These are phyloP conservation scores for Empidonax traillii DNA, from an alignment of 2,113 vertebrate species.

Conservation along the genomic window DNA sequence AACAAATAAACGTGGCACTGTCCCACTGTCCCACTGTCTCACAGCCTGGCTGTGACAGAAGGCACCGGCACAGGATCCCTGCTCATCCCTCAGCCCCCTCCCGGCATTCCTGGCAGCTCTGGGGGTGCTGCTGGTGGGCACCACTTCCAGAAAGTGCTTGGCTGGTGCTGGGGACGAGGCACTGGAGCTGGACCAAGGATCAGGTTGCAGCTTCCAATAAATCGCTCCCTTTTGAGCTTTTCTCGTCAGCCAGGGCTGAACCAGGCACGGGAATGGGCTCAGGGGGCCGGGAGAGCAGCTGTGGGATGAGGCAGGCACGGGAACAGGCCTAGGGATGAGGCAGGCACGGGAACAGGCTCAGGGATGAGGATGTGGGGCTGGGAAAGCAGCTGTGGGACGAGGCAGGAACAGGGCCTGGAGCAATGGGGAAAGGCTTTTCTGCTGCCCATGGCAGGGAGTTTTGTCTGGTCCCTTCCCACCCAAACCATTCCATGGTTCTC, in stretches of 20 bases:
- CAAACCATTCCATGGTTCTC: accelerated
- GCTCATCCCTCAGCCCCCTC: accelerated
- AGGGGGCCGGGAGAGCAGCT: too few relatives aligned
- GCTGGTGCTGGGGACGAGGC: background rate
- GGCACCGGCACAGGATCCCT: accelerated
- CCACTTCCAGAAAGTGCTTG: background rate
- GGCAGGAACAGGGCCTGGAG: background rate
- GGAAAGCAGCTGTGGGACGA: background rate
- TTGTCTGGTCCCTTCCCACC: background rate
- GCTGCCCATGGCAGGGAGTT: background rate
- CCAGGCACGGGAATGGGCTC: background rate
- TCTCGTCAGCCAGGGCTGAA: background rate
- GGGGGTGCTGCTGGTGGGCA: accelerated
- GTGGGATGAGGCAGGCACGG: too few relatives aligned
- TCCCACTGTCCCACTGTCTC: background rate
- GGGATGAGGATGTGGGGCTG: too few relatives aligned
- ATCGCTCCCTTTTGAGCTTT: background rate
- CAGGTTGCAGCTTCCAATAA: background rate
- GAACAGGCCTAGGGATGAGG: too few relatives aligned
- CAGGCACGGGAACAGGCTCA: too few relatives aligned
- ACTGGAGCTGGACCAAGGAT: background rate
- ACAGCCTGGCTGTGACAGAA: background rate
- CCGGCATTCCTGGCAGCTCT: background rate
- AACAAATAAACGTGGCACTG: background rate
- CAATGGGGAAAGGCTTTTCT: background rate